These are phyloP conservation scores for Montipora efflorescens DNA, from an alignment of 64 coral and sea anemone species.

Conservation along the genomic window DNA sequence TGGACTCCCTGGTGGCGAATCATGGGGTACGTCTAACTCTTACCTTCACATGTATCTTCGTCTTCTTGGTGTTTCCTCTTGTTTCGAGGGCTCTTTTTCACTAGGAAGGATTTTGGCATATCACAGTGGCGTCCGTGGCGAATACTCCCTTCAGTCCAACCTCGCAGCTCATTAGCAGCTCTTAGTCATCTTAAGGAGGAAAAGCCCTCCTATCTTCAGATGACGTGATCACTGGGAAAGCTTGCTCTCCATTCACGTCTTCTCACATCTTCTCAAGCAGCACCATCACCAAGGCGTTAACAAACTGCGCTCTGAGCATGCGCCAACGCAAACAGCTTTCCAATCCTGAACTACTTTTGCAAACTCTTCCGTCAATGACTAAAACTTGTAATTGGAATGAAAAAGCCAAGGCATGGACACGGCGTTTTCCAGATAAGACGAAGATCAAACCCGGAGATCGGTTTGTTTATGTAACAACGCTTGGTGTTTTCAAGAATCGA, in stretches of 20 bases:
- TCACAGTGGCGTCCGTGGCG: neutral
- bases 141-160: neutral
- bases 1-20: neutral
- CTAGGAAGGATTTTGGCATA: conserved; percentile 79
- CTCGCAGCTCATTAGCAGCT: conserved; percentile 10
- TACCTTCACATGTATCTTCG: conserved; percentile 41
- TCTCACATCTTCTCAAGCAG: neutral
- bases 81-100: conserved; percentile 59
- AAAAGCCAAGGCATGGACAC: neutral
- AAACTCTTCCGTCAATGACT: neutral
- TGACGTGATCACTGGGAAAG: conserved; percentile 39
- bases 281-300: conserved; percentile 19
- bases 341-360: neutral
- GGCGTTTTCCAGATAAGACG: neutral
- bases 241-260: conserved; percentile 30
- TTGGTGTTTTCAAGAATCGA: conserved; percentile 50
- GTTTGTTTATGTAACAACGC: conserved; percentile 37
- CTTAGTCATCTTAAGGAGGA: neutral
- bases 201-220: conserved; percentile 24
- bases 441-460: neutral
- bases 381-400: neutral
- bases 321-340: neutral
- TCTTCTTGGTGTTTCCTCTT: conserved; percentile 64
- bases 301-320: conserved; percentile 20
- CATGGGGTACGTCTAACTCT: neutral